Evolutionary conservation across 2,113 vertebrate genomes (phyloP), one percentile per base, ranked within the genome.

Genomic region (Platichthys stellatus): DNA sequence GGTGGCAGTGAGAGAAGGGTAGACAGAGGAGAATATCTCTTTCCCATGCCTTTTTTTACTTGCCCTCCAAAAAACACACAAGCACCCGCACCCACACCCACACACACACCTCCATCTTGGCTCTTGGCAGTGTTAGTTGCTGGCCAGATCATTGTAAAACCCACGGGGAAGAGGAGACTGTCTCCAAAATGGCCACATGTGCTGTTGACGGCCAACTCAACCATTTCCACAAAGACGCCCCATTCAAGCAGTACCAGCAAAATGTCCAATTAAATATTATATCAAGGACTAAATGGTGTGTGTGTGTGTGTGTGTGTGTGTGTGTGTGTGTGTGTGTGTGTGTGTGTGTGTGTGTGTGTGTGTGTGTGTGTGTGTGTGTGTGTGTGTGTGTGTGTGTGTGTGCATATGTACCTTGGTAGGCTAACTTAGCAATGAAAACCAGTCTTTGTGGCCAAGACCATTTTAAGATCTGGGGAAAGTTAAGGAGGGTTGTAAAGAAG

Each of bases 261-360:
- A 89, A 87, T 72, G 73, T 64, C 83, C 87, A 92, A 90, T 91
- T 89, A 90, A 86, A 89, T 88, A 80, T 69, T 80, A 86, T 72
- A 78, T 76, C 24, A 5, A 80, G 76, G 72, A 82, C 83, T 89
- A 86, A 88, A 90, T 79, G 87, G 81, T 43, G 40, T 43, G 10
- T 43, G 40, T 43, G 2, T 43, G 10, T 43, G 40, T 43, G 10
- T 43, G 40, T 40, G 40, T 40, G 40, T 40, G 40, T 40, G 40
- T 40, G 2, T 9, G 35, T 38, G 35, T 38, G 35, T 35, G 84
- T 81, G 80, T 74, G 53, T 58, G 15, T 69, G 63, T 62, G 26
- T 28, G 26, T 28, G 26, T 43, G 2, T 43, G 10, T 43, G 40
- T 43, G 10, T 43, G 38, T 43, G 40, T 43, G 10, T 43, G 40